phyloP scores from a whole-genome alignment of 2,113 vertebrate genomes.

The Lasiurus borealis region DNA sequence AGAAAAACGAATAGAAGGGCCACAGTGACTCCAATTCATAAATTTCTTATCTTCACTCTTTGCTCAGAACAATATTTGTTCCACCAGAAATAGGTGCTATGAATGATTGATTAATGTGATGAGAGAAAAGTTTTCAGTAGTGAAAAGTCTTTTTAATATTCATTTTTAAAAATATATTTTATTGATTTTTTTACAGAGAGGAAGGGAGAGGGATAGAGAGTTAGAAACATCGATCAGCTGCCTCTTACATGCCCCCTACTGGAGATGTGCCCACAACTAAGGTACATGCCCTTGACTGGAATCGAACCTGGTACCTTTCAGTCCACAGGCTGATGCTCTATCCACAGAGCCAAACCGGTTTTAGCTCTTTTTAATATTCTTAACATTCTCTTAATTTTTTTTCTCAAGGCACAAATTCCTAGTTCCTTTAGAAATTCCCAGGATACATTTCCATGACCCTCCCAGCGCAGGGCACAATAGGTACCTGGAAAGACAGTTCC shows the following conservation, averaged over 20 bases:
- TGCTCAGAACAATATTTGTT: background rate
- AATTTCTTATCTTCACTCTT: background rate
- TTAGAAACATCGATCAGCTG: too few relatives aligned
- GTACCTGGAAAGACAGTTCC: background rate
- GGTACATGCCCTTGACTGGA: too few relatives aligned
- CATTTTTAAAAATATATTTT: too few relatives aligned
- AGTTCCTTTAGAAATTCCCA: background rate
- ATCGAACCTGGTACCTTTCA: too few relatives aligned
- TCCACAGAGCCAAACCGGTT: too few relatives aligned
- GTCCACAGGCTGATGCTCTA: too few relatives aligned
- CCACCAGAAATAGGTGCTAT: background rate
- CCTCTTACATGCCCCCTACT: too few relatives aligned
- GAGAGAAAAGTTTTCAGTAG: background rate
- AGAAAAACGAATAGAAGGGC: background rate
- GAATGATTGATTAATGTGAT: background rate
- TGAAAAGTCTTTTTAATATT: too few relatives aligned
- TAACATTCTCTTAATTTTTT: background rate
- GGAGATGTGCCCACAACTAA: too few relatives aligned
- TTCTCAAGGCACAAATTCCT: background rate
- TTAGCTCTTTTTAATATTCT: background rate
- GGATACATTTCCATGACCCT: background rate
- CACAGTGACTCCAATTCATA: background rate
- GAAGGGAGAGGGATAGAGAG: too few relatives aligned
- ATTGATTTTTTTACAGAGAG: too few relatives aligned
- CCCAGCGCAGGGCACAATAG: rapidly evolving